A percentile compares a stretch with the other conserved stretches of the same genome.
Evolutionary conservation across 2,113 vertebrate species (phyloP).

Genomic region (Columba livia): DNA sequence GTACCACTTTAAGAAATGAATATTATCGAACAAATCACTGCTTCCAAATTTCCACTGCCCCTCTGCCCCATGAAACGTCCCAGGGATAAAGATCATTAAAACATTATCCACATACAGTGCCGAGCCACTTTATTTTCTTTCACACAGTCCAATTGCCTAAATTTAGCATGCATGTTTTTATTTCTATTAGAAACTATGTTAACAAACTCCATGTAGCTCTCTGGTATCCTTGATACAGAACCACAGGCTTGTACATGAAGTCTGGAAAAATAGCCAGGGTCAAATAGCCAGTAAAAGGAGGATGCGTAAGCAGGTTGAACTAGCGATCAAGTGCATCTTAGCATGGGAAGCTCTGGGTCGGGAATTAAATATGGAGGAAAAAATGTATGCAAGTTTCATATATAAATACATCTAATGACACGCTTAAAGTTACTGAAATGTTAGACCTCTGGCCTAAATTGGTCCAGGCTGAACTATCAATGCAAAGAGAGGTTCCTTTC

Average conservation of each 20-base stretch:
- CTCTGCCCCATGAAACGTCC: not conserved
- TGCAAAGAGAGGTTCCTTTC: not conserved
- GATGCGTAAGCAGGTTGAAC: not conserved
- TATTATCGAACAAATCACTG: not conserved
- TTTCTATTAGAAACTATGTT: not conserved
- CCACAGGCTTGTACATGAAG: not conserved
- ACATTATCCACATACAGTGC: not conserved
- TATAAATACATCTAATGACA: not conserved
- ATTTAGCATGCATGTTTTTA: slow-evolving; percentile 12
- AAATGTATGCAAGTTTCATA: rapidly evolving
- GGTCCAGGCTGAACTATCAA: not conserved
- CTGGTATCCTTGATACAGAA: not conserved
- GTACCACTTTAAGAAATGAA: not conserved
- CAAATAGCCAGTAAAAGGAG: not conserved
- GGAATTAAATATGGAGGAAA: not conserved
- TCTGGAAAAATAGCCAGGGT: not conserved
- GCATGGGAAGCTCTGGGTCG: not conserved
- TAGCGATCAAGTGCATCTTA: not conserved
- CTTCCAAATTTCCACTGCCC: not conserved
- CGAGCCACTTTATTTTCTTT: not conserved
- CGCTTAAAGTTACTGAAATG: not conserved
- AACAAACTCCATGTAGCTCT: not conserved
- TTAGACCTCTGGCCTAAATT: not conserved
- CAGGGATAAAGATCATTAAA: not conserved
- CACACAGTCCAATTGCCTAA: not conserved